Base-by-base conservation (phyloP, 2,113 vertebrate genomes). In the Forbesichthys agassizii region DNA sequence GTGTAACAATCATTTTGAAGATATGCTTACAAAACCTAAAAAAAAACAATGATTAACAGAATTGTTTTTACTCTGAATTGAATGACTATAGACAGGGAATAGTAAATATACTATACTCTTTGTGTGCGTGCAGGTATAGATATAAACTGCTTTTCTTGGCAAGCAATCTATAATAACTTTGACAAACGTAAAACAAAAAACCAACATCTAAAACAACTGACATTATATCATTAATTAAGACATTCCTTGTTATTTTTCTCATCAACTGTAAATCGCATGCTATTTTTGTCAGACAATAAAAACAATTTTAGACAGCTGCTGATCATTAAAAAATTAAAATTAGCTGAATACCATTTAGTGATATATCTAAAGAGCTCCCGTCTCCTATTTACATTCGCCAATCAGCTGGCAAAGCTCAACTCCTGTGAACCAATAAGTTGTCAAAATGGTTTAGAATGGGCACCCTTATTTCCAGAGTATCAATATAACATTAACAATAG, bases 401-500 rank as follows among this genome's bases (percentile, higher is more conserved):
- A 67, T 11, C 63, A 54, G 27, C 27, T 27, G 27, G 27, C 27
- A 27, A 27, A 27, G 27, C 27, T 27, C 27, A 27, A 27, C 27
- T 27, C 27, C 2, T 27, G 27, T 27, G 27, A 27, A 27, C 27
- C 27, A 27, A 27, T 27, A 27, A 27, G 54, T 8, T 73, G 11
- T 63, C 3, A 27, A 52, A 73, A 52, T 12, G 51, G 66, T 68
- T 68, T 62, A 60, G 71, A 60, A 46, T 78, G 61, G 48, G n/a
- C 33, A 48, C 33, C 18, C 16, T 12, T 14, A 53, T 54, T 18
- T 59, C 69, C 68, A 56, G 64, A 64, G 56, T 74, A n/a, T 42
- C 2, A 74, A 68, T 8, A 42, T 42, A 42, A 75, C 65, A 73
- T 79, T 61, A 79, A 27, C 27, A 27, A 68, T 54, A 75, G 69